Conservation (phyloP, 2,113 vertebrate species). For the Vicugna pacos region DNA sequence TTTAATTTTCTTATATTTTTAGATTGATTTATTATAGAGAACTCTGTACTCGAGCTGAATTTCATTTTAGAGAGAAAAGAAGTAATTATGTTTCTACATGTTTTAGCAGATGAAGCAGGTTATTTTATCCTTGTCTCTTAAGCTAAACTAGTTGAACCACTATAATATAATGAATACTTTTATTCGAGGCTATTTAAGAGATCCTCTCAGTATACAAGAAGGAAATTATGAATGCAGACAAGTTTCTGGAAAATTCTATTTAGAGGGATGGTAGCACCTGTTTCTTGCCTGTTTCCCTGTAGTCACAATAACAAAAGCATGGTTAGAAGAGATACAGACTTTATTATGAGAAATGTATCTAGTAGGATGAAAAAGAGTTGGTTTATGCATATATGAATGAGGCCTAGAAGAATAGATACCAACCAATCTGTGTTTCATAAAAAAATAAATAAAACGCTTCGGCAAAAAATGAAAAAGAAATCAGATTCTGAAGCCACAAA, state of each 20-base stretch:
- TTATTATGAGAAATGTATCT: slow-evolving; percentile 46
- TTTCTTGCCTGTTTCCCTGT: slow-evolving; percentile 13
- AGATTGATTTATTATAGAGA: not conserved
- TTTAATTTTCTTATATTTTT: not conserved
- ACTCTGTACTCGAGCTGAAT: not conserved
- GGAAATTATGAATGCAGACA: slow-evolving; percentile 36
- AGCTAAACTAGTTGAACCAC: slow-evolving; percentile 46
- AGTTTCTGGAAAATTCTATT: slow-evolving; percentile 64
- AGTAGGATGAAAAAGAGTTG: not conserved
- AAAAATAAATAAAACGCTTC: slow-evolving; percentile 54
- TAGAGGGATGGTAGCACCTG: not conserved
- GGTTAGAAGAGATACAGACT: not conserved
- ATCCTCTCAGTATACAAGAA: not conserved
- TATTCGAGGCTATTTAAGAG: slow-evolving; percentile 37
- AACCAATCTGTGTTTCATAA: slow-evolving; percentile 19
- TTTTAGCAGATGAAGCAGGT: slow-evolving; percentile 49
- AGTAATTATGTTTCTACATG: slow-evolving; percentile 13
- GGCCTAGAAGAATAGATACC: slow-evolving; percentile 42
- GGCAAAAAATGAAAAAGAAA: slow-evolving; percentile 55
- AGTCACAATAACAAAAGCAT: slow-evolving; percentile 36
- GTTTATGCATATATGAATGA: slow-evolving; percentile 4
- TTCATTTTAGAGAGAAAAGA: slow-evolving; percentile 36
- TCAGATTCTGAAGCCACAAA: slow-evolving; percentile 69
- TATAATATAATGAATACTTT: slow-evolving; percentile 44
- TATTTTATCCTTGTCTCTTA: slow-evolving; percentile 58